Evolutionary conservation across 2,888 invertebrate species (phyloP), one percentile per base, ranked within the genome.

Genomic region (Mesopsocus fuscifrons): DNA sequence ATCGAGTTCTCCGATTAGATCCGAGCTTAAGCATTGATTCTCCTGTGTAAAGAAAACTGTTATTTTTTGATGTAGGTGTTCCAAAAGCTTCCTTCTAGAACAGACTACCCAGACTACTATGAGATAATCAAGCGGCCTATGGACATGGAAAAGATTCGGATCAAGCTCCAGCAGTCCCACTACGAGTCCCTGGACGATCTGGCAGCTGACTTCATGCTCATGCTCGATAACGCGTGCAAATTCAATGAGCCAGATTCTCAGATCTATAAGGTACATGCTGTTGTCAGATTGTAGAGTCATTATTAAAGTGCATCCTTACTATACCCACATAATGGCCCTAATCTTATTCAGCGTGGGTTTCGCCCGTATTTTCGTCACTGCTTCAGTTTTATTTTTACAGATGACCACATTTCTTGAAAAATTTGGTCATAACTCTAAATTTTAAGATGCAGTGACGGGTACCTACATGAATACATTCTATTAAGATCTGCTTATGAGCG

Each of bases 221-320:
- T 95, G 89, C 83, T 92, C 52, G 89, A 89, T 54, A 95, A 95
- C 59, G 94, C 95, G 1, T 94, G 91, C 66, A 91, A 88, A 57
- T 95, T 89, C 57, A 95, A 95, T 59, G 95, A 95, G 57, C 94
- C 95, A 0, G 94, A 94, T 57, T 94, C 94, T 0, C 87, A 89
- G 61, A 89, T 95, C 49, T 95, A 94, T 59, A 94, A 94, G 65
- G 73, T 72, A 53, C 26, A 26, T 26, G 26, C 11, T 26, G 26
- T 26, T 26, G 8, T 11, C 26, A 9, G 26, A 11, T 26, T 26
- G 26, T 26, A 26, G 11, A 26, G 11, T 26, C n/a, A 26, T 26
- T 9, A 26, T 11, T 42, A n/a, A n/a, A n/a, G n/a, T n/a, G n/a
- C n/a, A n/a, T n/a, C n/a, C n/a, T n/a, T n/a, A n/a, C n/a, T n/a